phyloP scores from a whole-genome alignment of 2,888 invertebrate genomes.

The Patella caerulea region DNA sequence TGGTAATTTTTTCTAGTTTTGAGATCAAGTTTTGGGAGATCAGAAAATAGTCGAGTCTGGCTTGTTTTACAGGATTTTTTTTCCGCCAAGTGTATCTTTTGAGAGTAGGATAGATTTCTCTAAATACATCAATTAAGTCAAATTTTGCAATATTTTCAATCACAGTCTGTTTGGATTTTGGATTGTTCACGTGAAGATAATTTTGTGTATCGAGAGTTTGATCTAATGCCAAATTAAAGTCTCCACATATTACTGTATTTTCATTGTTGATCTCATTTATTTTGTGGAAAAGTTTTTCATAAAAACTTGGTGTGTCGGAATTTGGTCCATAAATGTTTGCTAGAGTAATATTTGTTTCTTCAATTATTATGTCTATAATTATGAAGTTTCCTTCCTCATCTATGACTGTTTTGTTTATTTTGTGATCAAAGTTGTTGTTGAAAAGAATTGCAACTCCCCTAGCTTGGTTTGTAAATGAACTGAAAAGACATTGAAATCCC shows the following conservation, averaged over 20 bases:
- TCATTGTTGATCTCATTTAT: conserved; percentile 10
- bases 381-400: background rate
- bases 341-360: background rate
- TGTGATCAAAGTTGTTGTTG: background rate
- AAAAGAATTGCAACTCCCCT: background rate
- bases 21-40: background rate
- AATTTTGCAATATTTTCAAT: conserved; percentile 12
- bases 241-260: background rate
- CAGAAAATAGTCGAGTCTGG: background rate
- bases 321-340: conserved; percentile 24
- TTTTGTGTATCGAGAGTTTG: conserved; percentile 12
- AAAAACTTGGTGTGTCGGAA: conserved; percentile 17
- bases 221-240: conserved; percentile 21
- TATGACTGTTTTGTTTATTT: background rate
- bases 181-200: conserved; percentile 17
- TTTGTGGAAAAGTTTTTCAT: conserved; percentile 1
- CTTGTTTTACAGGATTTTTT: background rate
- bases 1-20: background rate
- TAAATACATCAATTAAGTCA: conserved; percentile 6
- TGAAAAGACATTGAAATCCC: background rate
- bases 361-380: background rate
- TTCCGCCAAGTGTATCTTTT: background rate
- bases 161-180: conserved; percentile 15
- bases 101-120: background rate
- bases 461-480: background rate